Percentiles rank a stretch among this genome's conserved stretches.
These are phyloP conservation scores for Periphyllus acericola DNA, from an alignment of 2,888 invertebrate species.

Conservation along the genomic window DNA sequence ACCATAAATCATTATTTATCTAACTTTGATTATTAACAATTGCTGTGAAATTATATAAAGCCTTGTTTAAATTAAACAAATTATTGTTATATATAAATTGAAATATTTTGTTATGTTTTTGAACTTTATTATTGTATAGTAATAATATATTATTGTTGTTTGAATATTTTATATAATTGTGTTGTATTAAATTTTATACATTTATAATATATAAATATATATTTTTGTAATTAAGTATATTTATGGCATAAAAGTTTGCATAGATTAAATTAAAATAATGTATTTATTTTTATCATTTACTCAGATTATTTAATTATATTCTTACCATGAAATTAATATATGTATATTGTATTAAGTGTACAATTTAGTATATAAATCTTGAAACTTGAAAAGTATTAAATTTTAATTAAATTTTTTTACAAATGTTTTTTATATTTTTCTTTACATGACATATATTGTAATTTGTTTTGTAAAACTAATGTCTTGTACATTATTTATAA, in stretches of 20 bases:
- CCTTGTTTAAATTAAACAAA: conserved; percentile 20
- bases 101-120: conserved; percentile 44
- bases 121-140: not conserved
- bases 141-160: conserved; percentile 7
- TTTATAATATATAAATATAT: not conserved
- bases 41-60: not conserved
- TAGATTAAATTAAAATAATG: too few relatives aligned
- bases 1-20: conserved; percentile 53
- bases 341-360: not conserved
- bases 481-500: not conserved
- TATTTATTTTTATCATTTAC: not conserved
- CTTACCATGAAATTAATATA: not conserved
- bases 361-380: not conserved
- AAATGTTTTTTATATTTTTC: conserved; percentile 34
- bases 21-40: conserved; percentile 22
- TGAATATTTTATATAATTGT: conserved; percentile 8
- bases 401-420: conserved; percentile 4
- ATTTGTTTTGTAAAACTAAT: not conserved
- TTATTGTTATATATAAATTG: not conserved
- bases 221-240: conserved; percentile 15
- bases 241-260: not conserved
- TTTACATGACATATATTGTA: not conserved
- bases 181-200: not conserved
- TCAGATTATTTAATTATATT: not conserved
- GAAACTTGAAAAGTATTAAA: not conserved